Evolutionary conservation across 1,140 invertebrate genomes (phyloP), one percentile per base, ranked within the genome.

Genomic region (Oryzaephilus surinamensis): DNA sequence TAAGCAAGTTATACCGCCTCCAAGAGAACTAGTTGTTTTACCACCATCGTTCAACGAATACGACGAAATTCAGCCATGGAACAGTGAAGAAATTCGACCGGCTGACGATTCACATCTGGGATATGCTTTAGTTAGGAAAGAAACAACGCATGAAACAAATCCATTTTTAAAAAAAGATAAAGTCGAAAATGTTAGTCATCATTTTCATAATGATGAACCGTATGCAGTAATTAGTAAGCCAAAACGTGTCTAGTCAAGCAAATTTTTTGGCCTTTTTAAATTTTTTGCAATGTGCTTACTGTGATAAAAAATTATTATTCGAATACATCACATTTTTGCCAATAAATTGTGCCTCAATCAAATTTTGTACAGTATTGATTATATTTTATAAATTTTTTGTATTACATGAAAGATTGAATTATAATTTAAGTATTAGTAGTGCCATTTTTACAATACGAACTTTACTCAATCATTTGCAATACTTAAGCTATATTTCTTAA

Each of bases 141-240:
- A 57, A 26, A 61, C 64, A 56, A 57, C 57, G 20, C 61, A 62
- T 41, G 60, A 42, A 32, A 27, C 35, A 28, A 45, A 34, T 27
- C n/a, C n/a, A n/a, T n/a, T n/a, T n/a, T n/a, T n/a, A 20, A 26
- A 33, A 21, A 50, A 38, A 24, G 31, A 48, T 46, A 15, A 54
- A 62, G 30, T 63, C 62, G 48, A 65, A 56, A 34, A 63, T 56
- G 58, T 66, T 6, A 71, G 72, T 50, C 78, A 82, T 54, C 75
- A 75, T 51, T 73, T 72, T 50, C 79, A 77, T 43, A 84, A 85
- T 63, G 75, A 82, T 34, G 73, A 73, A 32, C 77, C 83, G 53
- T 87, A 85, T 65, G 82, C 82, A 28, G 73, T 85, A 50, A 75
- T 87, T 26, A 83, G 79, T 50, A 84, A 84, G 59, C 75, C 81